Base-by-base conservation (phyloP, 2,797 vertebrate genomes). In the Clarias laeviceps region DNA sequence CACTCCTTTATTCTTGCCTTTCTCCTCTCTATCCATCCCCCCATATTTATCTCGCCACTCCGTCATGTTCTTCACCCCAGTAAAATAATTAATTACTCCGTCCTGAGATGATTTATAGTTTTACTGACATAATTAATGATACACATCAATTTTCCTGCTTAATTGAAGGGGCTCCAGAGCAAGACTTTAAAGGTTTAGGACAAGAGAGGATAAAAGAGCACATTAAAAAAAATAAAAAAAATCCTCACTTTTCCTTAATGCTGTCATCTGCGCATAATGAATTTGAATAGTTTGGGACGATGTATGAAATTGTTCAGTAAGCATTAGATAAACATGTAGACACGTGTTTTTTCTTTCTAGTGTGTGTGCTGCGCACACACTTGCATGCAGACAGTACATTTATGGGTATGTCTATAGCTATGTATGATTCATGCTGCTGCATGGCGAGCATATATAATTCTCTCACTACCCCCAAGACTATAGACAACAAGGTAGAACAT, bases 81-180 rank as follows among this genome's bases (percentile, higher is more conserved):
- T 96, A 95, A 97, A 97, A 96, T 97, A 97, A 98, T 97, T 97
- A 97, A 98, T 98, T 97, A 95, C 93, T 95, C 93, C 93, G 94
- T 93, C 97, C 95, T 95, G 92, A 95, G 94, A 96, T 97, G 96
- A 98, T 98, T 97, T 98, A 98, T 97, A 96, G 96, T 97, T 97
- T 97, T 95, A 95, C 95, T 97, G 97, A 97, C 94, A 89, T 98
- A 97, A 98, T 98, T 98, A 98, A 97, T 97, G 96, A 97, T 96
- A 96, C 95, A 96, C 96, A 97, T 97, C 96, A 96, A 96, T 97
- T 97, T 97, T 96, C 95, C 94, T 94, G 94, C 93, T 95, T 97
- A 98, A 97, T 95, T 97, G 96, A 97, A 97, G 93, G 93, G 93
- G 94, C 93, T 93, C 94, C 91, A 91, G 90, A 91, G 92, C 92